phyloP scores from a whole-genome alignment of 1,140 invertebrate genomes.

The Sweltsa coloradensis region DNA sequence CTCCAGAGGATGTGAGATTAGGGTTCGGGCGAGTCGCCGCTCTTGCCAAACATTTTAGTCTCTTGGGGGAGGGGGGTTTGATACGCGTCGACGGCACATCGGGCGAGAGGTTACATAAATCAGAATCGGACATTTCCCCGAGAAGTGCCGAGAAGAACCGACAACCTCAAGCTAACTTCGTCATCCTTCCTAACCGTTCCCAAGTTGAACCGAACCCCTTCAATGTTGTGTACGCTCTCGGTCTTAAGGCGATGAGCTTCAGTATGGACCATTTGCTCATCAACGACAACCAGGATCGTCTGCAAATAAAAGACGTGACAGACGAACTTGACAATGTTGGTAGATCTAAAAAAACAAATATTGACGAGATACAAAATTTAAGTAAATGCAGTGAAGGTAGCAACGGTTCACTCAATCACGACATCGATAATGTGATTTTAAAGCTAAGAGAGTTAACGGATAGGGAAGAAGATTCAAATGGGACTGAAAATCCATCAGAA shows the following conservation, averaged over 20 bases:
- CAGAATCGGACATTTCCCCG: conserved; percentile 18
- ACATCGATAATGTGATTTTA: no score
- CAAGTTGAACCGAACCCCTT: conserved; percentile 1
- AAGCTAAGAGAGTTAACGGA: no score
- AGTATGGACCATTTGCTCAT: conserved; percentile 18
- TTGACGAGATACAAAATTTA: no score
- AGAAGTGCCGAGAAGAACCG: conserved; percentile 10
- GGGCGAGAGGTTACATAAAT: no score
- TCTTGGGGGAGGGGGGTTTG: conserved; percentile 29
- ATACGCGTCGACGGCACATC: background rate
- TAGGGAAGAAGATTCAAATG: no score
- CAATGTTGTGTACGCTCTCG: conserved; percentile 7
- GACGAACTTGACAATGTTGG: no score
- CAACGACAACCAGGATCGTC: background rate
- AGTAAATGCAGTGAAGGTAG: no score
- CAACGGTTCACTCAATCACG: no score
- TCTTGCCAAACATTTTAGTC: conserved; percentile 42
- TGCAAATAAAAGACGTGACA: no score
- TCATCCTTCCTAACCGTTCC: conserved; percentile 15
- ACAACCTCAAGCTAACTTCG: conserved; percentile 12
- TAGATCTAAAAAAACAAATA: no score
- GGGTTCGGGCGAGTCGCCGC: conserved; percentile 45
- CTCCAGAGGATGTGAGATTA: conserved; percentile 42
- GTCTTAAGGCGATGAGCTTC: conserved; percentile 19
- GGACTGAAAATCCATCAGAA: no score